Conservation (phyloP, 2,888 invertebrate genomes). For the Nycteola revayana region DNA sequence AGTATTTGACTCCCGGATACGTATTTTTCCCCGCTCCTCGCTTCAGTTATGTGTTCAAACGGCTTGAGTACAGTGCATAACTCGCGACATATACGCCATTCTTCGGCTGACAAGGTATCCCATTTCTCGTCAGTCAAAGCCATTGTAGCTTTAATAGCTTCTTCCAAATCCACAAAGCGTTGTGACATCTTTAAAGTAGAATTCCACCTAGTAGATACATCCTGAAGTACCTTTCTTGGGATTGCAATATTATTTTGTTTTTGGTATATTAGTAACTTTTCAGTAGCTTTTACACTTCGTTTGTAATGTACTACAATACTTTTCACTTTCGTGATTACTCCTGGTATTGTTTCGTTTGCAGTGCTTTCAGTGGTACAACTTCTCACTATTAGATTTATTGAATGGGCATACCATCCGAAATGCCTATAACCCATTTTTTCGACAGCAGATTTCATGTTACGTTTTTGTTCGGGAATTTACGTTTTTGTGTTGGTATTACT, state of each 20-base stretch:
- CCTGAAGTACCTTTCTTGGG: constrained; percentile 12
- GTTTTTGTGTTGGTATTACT: no score
- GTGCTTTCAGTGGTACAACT: no score
- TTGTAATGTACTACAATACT: no score
- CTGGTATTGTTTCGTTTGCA: no score
- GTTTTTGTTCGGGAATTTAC: no score
- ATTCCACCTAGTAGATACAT: constrained; percentile 10
- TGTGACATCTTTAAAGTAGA: constrained; percentile 10
- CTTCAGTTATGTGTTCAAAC: constrained; percentile 11
- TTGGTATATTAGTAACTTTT: no score
- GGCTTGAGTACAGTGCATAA: constrained; percentile 9
- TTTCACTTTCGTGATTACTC: no score
- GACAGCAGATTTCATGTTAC: no score
- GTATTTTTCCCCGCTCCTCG: constrained; percentile 11
- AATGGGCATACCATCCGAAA: no score
- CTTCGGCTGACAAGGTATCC: constrained; percentile 7
- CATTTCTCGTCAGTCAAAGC: constrained; percentile 9
- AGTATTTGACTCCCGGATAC: constrained; percentile 9
- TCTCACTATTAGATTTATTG: no score
- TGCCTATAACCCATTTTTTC: no score
- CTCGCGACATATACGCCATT: constrained; percentile 11
- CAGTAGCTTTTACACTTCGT: no score
- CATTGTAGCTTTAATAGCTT: constrained; percentile 8
- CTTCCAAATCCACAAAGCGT: constrained; percentile 8
- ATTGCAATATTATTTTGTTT: constrained; percentile 8